phyloP scores from a whole-genome alignment of 2,797 vertebrate genomes.

The Sebastes baramenuke region DNA sequence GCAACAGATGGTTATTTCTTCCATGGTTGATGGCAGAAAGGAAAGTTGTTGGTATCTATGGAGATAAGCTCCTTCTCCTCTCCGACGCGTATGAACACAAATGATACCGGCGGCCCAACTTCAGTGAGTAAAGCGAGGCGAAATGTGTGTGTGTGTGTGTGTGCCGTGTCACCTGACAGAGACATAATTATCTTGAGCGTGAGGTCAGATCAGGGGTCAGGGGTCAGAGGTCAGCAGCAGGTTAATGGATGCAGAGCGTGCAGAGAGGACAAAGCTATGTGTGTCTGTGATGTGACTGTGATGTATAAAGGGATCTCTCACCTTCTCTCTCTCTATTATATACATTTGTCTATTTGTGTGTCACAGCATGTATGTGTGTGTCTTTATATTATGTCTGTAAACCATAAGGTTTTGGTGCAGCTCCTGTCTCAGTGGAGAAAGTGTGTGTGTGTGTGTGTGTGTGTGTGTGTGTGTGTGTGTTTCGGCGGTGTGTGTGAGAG shows the following conservation, averaged over 20 bases:
- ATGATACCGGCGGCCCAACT: no score
- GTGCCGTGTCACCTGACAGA: constrained; percentile 7
- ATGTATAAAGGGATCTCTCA: not conserved
- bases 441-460: no score
- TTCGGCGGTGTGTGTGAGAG: not conserved
- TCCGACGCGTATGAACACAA: no score
- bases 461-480: not conserved
- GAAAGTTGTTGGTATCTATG: no score
- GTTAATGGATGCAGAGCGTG: constrained; percentile 28
- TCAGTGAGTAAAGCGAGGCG: no score
- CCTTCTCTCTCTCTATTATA: not conserved
- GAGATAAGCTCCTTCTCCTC: no score
- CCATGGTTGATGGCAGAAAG: no score
- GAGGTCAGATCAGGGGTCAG: constrained; percentile 8
- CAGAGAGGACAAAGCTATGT: not conserved
- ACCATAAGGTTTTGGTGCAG: not conserved
- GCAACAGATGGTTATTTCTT: no score
- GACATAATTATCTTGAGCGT: constrained; percentile 6
- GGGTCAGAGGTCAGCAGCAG: constrained; percentile 27
- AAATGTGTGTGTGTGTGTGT: not conserved
- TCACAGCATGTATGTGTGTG: not conserved
- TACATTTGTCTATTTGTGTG: not conserved
- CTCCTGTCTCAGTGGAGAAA: not conserved
- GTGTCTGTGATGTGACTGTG: not conserved
- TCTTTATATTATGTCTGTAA: not conserved